Conservation (phyloP, 2,113 vertebrate species). For the Eonycteris spelaea region DNA sequence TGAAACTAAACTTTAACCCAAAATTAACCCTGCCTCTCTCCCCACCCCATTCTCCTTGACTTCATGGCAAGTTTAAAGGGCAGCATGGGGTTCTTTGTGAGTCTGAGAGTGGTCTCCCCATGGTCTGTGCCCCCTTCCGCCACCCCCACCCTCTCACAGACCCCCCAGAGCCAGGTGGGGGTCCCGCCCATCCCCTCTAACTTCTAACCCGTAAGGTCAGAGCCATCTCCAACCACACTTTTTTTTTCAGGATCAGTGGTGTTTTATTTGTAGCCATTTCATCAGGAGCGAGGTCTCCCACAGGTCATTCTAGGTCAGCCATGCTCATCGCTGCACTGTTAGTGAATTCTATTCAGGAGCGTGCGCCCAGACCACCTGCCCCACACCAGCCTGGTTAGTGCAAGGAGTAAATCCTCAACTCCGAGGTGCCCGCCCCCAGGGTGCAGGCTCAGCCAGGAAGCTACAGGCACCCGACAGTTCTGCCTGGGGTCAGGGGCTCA, state of each 20-base stretch:
- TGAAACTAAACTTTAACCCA: slow-evolving; percentile 84
- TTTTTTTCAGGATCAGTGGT: slow-evolving; percentile 45
- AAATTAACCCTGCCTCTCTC: slow-evolving; percentile 83
- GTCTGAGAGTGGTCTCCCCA: slow-evolving; percentile 70
- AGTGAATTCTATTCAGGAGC: slow-evolving; percentile 83
- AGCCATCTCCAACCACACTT: slow-evolving; percentile 44
- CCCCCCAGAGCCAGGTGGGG: slow-evolving; percentile 60
- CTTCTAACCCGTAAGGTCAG: slow-evolving; percentile 38
- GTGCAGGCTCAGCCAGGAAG: neutral
- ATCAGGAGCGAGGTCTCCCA: slow-evolving; percentile 64
- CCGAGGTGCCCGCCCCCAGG: neutral
- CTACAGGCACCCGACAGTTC: neutral
- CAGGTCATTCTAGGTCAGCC: slow-evolving; percentile 78
- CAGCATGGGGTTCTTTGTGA: slow-evolving; percentile 84
- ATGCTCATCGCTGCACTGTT: slow-evolving; percentile 82
- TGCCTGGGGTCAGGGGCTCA: neutral
- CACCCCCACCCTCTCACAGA: neutral
- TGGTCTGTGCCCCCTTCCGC: slow-evolving; percentile 54
- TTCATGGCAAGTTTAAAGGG: slow-evolving; percentile 89
- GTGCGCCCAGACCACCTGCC: slow-evolving; percentile 23
- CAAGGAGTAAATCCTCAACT: slow-evolving; percentile 48
- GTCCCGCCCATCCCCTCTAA: slow-evolving; percentile 28
- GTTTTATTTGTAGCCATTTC: slow-evolving; percentile 77
- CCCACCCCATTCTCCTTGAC: slow-evolving; percentile 64
- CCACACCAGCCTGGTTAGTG: slow-evolving; percentile 37